Evolutionary conservation across 2,797 vertebrate species (phyloP).

Genomic region (Phalanger gymnotis): DNA sequence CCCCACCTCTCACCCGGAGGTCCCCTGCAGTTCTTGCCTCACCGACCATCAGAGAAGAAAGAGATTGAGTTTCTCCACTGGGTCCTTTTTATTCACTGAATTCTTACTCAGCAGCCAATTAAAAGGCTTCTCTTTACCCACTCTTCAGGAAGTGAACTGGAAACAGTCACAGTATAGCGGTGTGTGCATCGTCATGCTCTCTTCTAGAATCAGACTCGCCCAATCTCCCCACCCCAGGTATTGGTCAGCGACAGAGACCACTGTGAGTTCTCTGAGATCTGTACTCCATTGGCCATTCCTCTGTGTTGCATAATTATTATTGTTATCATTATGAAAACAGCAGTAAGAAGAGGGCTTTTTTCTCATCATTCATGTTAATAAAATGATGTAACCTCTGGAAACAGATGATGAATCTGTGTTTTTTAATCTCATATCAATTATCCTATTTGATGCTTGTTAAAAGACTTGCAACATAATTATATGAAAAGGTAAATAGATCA

Average conservation of each 20-base stretch:
- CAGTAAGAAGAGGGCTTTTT: not conserved
- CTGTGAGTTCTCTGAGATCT: not conserved
- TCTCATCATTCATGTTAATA: not conserved
- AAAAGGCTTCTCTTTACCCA: not conserved
- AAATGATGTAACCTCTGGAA: constrained; percentile 15
- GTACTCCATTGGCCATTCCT: not conserved
- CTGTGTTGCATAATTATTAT: not conserved
- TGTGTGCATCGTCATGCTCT: not conserved
- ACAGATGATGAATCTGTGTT: constrained; percentile 5
- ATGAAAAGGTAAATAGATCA: not conserved
- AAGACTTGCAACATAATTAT: constrained; percentile 3
- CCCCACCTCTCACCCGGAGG: not conserved
- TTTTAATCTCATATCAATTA: constrained; percentile 21
- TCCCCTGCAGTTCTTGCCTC: not conserved
- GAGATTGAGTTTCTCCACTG: not conserved
- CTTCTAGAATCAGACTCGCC: not conserved
- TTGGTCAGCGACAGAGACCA: no score
- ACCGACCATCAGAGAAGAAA: not conserved
- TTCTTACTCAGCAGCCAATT: not conserved
- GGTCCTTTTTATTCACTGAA: not conserved
- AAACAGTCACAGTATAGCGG: not conserved
- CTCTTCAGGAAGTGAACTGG: not conserved
- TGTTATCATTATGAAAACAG: not conserved
- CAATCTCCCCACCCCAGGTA: not conserved
- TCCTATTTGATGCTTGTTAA: constrained; percentile 41